These are phyloP conservation scores for Alethe diademata DNA, from an alignment of 2,113 vertebrate genomes.

Conservation along the genomic window DNA sequence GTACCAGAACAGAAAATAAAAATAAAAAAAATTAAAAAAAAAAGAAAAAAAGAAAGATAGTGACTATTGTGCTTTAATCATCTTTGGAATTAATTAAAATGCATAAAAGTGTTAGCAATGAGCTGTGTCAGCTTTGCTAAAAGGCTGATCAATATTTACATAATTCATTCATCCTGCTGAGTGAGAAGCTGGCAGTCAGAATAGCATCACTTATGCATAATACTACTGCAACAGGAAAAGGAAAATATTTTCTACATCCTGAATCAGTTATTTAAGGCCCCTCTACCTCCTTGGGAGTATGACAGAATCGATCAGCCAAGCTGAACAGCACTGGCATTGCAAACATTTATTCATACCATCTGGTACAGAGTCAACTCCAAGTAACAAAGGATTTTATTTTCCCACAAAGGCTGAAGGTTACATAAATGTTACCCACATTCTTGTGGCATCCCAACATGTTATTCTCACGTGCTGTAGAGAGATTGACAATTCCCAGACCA, in stretches of 20 bases:
- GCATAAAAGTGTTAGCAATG: not conserved
- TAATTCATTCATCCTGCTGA: not conserved
- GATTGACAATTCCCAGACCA: constrained; percentile 31
- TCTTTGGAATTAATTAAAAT: constrained; percentile 8
- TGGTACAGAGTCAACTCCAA: constrained; percentile 62
- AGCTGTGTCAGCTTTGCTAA: not conserved
- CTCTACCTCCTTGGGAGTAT: constrained; percentile 51
- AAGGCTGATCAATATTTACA: constrained; percentile 21
- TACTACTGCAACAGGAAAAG: constrained; percentile 38
- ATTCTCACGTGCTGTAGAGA: constrained; percentile 43
- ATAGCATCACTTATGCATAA: constrained; percentile 16
- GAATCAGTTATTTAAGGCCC: constrained; percentile 53
- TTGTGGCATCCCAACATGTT: constrained; percentile 36
- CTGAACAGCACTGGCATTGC: constrained; percentile 59
- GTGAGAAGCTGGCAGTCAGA: constrained; percentile 8
- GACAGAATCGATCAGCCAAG: constrained; percentile 60
- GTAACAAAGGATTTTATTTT: constrained; percentile 70
- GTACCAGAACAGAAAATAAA: not conserved
- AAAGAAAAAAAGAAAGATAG: not conserved
- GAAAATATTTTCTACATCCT: constrained; percentile 62
- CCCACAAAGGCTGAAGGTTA: constrained; percentile 58
- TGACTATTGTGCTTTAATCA: not conserved
- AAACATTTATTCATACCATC: constrained; percentile 68
- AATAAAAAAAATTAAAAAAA: too few relatives aligned
- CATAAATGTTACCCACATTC: constrained; percentile 40